These are phyloP conservation scores for Dusona sp. DNA, from an alignment of 2,888 invertebrate species.

Conservation along the genomic window DNA sequence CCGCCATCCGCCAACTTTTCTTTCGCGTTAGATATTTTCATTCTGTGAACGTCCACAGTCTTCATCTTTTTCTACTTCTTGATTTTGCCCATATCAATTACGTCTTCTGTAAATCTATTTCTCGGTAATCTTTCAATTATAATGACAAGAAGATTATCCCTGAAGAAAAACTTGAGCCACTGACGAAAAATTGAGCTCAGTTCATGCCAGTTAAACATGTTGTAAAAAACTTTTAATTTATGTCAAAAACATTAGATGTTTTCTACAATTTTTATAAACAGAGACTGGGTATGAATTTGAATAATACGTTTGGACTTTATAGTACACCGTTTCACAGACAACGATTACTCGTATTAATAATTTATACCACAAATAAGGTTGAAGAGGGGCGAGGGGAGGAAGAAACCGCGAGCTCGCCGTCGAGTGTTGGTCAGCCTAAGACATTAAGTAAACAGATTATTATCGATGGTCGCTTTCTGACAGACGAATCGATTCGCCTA, in stretches of 20 bases:
- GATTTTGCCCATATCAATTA: constrained; percentile 36
- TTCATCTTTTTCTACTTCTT: constrained; percentile 65
- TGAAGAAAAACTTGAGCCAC: not conserved
- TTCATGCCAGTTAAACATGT: not conserved
- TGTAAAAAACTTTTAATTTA: not conserved
- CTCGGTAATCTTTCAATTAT: not conserved
- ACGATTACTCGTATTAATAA: constrained; percentile 46
- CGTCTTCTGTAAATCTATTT: constrained; percentile 11
- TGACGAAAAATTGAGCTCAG: too few species aligned
- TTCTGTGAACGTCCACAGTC: constrained; percentile 80
- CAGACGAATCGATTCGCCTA: constrained; percentile 73
- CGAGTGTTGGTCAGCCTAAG: constrained; percentile 56
- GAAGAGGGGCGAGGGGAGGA: not conserved
- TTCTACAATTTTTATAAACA: not conserved
- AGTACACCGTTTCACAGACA: not conserved
- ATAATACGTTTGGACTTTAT: not conserved
- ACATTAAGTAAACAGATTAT: constrained; percentile 62
- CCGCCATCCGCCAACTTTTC: constrained; percentile 76
- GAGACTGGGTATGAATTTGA: not conserved
- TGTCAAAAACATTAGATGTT: not conserved
- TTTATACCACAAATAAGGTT: constrained; percentile 16
- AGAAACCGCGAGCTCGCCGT: constrained; percentile 22
- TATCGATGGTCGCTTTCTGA: constrained; percentile 43
- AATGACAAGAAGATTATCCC: not conserved
- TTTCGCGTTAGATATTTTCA: constrained; percentile 84